Evolutionary conservation across 2,888 invertebrate genomes (phyloP), one percentile per base, ranked within the genome.

Genomic region (Dastarcus helophoroides): DNA sequence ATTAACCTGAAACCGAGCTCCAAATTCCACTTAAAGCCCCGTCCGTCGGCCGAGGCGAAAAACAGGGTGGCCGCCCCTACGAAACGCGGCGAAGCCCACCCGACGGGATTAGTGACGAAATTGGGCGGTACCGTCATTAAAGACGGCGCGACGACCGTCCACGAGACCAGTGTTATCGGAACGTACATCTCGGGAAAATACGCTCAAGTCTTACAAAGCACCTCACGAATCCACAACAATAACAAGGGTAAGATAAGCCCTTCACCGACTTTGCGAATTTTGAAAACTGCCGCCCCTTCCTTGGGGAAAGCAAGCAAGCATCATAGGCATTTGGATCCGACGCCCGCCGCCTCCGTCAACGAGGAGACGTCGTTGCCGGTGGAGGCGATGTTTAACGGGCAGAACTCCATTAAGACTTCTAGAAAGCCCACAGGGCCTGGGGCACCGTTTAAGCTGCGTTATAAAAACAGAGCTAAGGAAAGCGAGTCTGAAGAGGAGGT

Each of bases 151-250:
- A 86, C 86, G 3, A 86, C 86, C 1, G 74, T 88, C 4, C 83
- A 84, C 52, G 86, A 88, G 62, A 86, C 88, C 1, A 83, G 81
- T 54, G 85, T 89, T n/a, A 80, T 88, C 46, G 83, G 89, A 14
- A 86, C 89, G 3, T 83, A 79, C 53, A 83, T 88, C 48, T 79
- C 81, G 27, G 85, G 84, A 21, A 88, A 88, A 63, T 88, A 89
- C 56, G 86, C 88, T 3, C 88, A 89, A 62, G 79, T 83, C 6
- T 63, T 88, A 15, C 84, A 85, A 51, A 85, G 84, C 49, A 80
- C 82, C 22, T 83, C 86, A 1, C 78, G 76, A 50, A 62, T 80
- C 21, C 59, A 75, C 34, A 67, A 69, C 40, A 49, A 46, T 10
- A 56, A 58, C 34, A 71, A 73, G 50, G 68, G 63, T 4, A 79